Conservation (phyloP, 2,888 invertebrate species). For the Sarcophaga caerulescens region DNA sequence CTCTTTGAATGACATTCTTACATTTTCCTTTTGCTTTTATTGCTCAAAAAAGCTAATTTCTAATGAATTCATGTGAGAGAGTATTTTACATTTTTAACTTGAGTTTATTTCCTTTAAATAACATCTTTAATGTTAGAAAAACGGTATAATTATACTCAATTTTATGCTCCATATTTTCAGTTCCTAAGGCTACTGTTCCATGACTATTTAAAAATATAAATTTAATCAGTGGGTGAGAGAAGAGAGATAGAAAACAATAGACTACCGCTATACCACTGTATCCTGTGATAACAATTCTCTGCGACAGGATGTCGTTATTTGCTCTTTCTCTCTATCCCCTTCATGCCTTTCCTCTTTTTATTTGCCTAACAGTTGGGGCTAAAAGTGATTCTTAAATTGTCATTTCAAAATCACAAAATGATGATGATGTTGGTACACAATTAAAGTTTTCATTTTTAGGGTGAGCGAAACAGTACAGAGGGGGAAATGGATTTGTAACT, state of each 20-base stretch:
- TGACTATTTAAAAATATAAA: too few relatives aligned
- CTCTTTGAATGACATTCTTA: neutral
- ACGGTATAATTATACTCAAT: too few relatives aligned
- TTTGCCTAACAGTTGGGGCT: neutral
- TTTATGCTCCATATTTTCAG: too few relatives aligned
- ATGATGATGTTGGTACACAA: constrained; percentile 25
- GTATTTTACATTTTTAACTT: too few relatives aligned
- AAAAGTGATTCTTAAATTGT: constrained; percentile 41
- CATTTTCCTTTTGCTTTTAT: neutral
- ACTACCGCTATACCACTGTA: constrained; percentile 24
- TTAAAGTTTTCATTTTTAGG: constrained; percentile 25
- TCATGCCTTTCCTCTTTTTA: constrained; percentile 18
- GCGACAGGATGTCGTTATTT: constrained; percentile 37
- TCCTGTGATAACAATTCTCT: constrained; percentile 39
- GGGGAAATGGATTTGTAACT: neutral
- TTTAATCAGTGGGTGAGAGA: too few relatives aligned
- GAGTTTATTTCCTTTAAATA: too few relatives aligned
- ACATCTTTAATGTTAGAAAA: too few relatives aligned
- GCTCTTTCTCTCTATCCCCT: neutral
- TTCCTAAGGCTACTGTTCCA: too few relatives aligned
- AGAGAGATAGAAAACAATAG: neutral
- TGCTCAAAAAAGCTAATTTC: neutral
- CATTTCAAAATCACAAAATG: constrained; percentile 16
- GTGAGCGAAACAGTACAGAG: neutral
- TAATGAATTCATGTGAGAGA: neutral